A percentile compares a stretch with the other conserved stretches of the same genome.
Evolutionary conservation across 1,140 invertebrate genomes (phyloP).

Genomic region (Neuroterus valhalla): DNA sequence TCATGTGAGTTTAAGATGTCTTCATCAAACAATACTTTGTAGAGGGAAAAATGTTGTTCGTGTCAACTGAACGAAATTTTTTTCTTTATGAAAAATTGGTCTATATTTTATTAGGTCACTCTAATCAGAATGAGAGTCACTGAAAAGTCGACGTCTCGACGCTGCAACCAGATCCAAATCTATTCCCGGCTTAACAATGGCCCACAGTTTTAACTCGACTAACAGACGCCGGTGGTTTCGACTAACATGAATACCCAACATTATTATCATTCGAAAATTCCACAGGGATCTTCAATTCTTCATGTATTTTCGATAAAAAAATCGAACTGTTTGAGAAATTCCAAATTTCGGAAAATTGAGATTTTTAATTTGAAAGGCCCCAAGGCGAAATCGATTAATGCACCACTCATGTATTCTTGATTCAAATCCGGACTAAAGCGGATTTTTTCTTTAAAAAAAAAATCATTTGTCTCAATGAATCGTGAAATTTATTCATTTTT

Average conservation of each 20-base stretch:
- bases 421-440: too few relatives aligned
- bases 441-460: too few relatives aligned
- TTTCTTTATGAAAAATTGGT: neutral
- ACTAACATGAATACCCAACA: slow-evolving; percentile 47
- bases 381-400: too few relatives aligned
- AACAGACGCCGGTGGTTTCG: slow-evolving; percentile 46
- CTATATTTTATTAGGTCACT: neutral
- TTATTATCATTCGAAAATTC: slow-evolving; percentile 15
- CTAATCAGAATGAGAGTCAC: slow-evolving; percentile 39
- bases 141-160: slow-evolving; percentile 45
- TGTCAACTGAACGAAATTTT: neutral
- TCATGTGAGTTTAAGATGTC: too few relatives aligned
- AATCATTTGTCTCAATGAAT: too few relatives aligned
- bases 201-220: slow-evolving; percentile 62
- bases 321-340: neutral
- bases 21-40: too few relatives aligned
- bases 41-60: neutral
- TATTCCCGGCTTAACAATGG: slow-evolving; percentile 70
- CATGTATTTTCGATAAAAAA: neutral
- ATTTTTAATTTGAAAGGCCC: too few relatives aligned
- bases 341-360: too few relatives aligned
- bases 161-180: slow-evolving; percentile 60
- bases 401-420: too few relatives aligned
- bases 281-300: neutral
- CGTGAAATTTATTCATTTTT: too few relatives aligned